Evolutionary conservation across 1,140 invertebrate species (phyloP), one percentile per base, ranked within the genome.

Genomic region (Brachionus paranguensis): DNA sequence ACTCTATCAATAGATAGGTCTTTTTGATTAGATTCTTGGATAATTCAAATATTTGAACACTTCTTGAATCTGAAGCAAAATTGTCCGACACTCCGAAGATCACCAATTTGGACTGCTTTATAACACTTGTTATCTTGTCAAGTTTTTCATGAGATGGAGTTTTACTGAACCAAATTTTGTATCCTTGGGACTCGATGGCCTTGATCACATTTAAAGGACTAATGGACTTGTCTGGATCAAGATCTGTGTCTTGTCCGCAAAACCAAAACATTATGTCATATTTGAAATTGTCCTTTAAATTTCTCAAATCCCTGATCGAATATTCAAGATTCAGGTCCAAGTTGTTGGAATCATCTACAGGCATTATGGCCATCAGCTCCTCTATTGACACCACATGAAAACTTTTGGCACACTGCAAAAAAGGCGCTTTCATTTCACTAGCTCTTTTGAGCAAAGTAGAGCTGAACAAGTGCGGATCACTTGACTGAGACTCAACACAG

Each of bases 311-410:
- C 12, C 85, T 86, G 7, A 89, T 85, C 78, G 86, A 86, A 74
- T 86, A 85, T 53, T 88, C 87, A 11, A 89, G 86, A 65, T 89
- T 87, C 12, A 87, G 85, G 84, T 89, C 88, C 86, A 87, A 87
- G 45, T 43, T 74, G 14, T 85, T 84, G 76, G 84, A 87, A 60
- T 85, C 86, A 84, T 87, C 86, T 1, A 86, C 84, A 29, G 88
- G 88, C 86, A 88, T 87, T 37, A 87, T 85, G 55, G 86, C 88
- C 27, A 78, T 29, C 74, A 89, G 83, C 84, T 88, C 88, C 6
- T 85, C 84, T 86, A 89, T 86, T 4, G 88, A 88, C 10, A 88
- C 85, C 60, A 86, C 87, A 86, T 89, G 89, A 86, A 89, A 89
- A 76, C 86, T 87, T 70, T 88, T 89, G 50, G 86, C 86, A 84